Evolutionary conservation across 2,888 invertebrate species (phyloP), one percentile per base, ranked within the genome.

Genomic region (Acleris cristana): DNA sequence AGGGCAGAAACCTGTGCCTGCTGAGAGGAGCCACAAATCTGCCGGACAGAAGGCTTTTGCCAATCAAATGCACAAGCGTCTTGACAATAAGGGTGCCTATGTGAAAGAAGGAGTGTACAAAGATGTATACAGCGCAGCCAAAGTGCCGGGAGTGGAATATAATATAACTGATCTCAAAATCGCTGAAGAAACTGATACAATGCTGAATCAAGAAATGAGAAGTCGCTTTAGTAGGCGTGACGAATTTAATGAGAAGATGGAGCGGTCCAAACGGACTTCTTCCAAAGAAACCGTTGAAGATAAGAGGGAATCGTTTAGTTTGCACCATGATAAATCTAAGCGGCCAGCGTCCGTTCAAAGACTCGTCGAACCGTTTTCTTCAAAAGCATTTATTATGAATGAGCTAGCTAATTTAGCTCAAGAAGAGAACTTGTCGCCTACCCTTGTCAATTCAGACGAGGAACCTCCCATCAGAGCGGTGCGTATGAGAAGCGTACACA

Each of bases 1-100:
- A 71, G 82, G 81, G 49, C 86, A 83, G 71, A 90, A 88, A 67
- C 91, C 92, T 0, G 83, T 88, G 51, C 89, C 89, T 14, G 86
- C 87, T 21, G 93, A 93, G 65, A 85, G 90, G 74, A 84, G 87
- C n/a, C 87, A 91, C 58, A 91, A 88, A 79, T 83, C 89, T 70
- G 85, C 90, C 45, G 93, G 90, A 55, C 93, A 93, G 77, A 92
- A 90, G 79, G 93, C 81, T 14, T 93, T 93, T 70, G 88, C 92
- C 10, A 92, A 92, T 70, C 92, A 93, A 81, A 88, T 88, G 85
- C 93, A 93, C 71, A 93, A 93, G 74, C 83, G 93, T 60, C 82
- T 93, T 64, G 94, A 94, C 76, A 89, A 89, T 70, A 91, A 92
- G 80, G 93, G 93, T 49, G 89, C 88, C 61, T 94, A 94, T 72